Percentiles rank a stretch among this genome's conserved stretches.
Conservation (phyloP, 2,797 vertebrate species). For the Lemur catta region DNA sequence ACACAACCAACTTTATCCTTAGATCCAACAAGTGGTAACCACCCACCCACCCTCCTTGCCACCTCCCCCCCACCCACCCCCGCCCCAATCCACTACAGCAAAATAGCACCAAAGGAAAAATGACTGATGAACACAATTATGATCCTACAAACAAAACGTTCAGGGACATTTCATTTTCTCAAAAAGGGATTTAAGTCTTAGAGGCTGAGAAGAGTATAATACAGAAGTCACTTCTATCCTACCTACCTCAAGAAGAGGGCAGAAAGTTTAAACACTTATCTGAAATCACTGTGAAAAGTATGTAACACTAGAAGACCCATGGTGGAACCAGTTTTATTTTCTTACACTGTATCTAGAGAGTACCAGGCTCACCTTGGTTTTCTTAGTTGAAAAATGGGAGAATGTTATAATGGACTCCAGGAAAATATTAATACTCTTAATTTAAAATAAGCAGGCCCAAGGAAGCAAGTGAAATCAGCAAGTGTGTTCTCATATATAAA, state of each 20-base stretch:
- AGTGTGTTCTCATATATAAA: fast-evolving
- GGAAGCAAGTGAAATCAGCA: background rate
- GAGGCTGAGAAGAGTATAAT: background rate
- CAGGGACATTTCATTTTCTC: background rate
- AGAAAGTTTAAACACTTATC: background rate
- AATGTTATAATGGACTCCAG: background rate
- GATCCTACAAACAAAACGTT: background rate
- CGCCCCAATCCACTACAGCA: background rate
- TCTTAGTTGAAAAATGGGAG: background rate
- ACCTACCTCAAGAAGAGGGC: background rate
- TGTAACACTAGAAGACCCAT: background rate
- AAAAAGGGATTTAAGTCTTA: background rate
- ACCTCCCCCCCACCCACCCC: background rate
- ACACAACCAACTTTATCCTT: slow-evolving; percentile 60
- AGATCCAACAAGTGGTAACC: background rate
- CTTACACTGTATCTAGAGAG: background rate
- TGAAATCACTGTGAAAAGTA: background rate
- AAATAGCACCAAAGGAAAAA: background rate
- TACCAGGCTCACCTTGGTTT: background rate
- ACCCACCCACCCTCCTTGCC: background rate
- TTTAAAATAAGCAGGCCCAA: background rate
- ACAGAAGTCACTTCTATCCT: background rate
- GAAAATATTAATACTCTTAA: background rate
- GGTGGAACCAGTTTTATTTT: background rate
- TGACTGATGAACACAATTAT: background rate